These are phyloP conservation scores for Astreopora myriophthalma DNA, from an alignment of 64 coral and sea anemone genomes.

Conservation along the genomic window DNA sequence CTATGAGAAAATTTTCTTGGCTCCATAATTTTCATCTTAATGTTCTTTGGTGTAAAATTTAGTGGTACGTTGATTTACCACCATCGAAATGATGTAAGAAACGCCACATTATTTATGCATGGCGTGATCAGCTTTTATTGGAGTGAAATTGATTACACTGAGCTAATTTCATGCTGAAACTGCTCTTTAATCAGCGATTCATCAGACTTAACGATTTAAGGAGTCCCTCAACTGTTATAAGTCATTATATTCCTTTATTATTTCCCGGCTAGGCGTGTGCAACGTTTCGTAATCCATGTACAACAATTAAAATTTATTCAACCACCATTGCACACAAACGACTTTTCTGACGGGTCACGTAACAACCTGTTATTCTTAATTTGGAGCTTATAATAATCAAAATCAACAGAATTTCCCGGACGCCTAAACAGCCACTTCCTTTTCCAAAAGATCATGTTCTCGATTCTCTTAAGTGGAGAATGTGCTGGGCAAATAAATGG, in stretches of 20 bases:
- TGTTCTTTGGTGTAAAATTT: not conserved
- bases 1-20: not conserved
- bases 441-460: not conserved
- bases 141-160: too few relatives aligned
- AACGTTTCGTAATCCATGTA: not conserved
- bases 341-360: not conserved
- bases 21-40: not conserved
- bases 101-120: slow-evolving; percentile 13
- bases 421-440: not conserved
- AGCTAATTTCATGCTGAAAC: not conserved
- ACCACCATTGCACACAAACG: not conserved
- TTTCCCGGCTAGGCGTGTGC: not conserved
- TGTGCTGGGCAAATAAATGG: too few relatives aligned
- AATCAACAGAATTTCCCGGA: not conserved
- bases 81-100: slow-evolving; percentile 31
- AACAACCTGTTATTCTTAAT: not conserved
- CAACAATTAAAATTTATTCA: not conserved
- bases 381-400: not conserved
- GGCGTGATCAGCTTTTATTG: not conserved
- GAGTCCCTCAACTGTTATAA: not conserved
- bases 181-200: not conserved
- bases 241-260: not conserved
- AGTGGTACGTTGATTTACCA: not conserved
- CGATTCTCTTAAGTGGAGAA: too few relatives aligned
- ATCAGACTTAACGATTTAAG: not conserved